These are phyloP conservation scores for Exephanes ischioxanthus DNA, from an alignment of 2,888 invertebrate species.

Conservation along the genomic window DNA sequence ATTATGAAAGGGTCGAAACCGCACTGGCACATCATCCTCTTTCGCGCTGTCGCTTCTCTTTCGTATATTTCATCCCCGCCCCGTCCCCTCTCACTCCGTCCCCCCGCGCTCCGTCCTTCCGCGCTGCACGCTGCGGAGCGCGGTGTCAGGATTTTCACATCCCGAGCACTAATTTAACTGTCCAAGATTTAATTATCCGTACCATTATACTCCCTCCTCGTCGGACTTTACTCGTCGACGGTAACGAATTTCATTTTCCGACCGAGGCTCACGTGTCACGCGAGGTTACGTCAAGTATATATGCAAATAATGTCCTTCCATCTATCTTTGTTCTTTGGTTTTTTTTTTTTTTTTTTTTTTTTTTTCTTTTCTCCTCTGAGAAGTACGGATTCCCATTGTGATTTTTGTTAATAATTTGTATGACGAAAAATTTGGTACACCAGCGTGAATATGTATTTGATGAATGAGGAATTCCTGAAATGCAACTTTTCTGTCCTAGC, in stretches of 20 bases:
- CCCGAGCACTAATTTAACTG: conserved; percentile 38
- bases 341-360: not conserved
- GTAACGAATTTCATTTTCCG: conserved; percentile 15
- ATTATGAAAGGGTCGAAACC: conserved; percentile 60
- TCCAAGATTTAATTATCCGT: conserved; percentile 47
- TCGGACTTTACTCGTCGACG: conserved; percentile 13
- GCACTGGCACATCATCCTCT: conserved; percentile 45
- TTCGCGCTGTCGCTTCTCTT: conserved; percentile 11
- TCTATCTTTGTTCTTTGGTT: not conserved
- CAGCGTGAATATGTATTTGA: not conserved
- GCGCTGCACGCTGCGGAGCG: not conserved
- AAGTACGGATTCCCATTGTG: not conserved
- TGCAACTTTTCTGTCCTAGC: not conserved
- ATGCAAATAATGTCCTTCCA: not conserved
- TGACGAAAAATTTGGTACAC: not conserved
- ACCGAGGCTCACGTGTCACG: conserved; percentile 1
- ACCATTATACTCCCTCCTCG: conserved; percentile 12
- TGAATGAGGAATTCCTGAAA: not conserved
- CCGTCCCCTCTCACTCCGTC: not conserved
- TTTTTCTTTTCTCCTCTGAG: not conserved
- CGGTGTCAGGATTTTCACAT: conserved; percentile 29
- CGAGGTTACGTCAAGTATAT: not conserved
- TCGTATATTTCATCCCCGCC: conserved; percentile 5
- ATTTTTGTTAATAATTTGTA: not conserved
- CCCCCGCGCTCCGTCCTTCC: not conserved